phyloP scores from a whole-genome alignment of 2,888 invertebrate genomes.

The Drosophila lutescens region DNA sequence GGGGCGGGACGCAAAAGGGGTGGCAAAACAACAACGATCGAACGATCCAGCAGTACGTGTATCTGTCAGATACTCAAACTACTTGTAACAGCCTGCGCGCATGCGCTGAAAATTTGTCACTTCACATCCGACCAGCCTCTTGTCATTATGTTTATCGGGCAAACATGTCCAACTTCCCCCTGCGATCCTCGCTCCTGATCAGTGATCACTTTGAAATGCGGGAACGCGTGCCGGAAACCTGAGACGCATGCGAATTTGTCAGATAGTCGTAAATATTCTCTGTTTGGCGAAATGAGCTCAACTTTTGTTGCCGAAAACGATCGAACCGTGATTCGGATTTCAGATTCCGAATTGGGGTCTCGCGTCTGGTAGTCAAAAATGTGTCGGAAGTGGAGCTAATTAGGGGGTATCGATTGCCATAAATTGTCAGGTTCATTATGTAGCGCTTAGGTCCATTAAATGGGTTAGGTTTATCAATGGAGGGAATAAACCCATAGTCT shows the following conservation, averaged over 20 bases:
- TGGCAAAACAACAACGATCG: slow-evolving; percentile 3
- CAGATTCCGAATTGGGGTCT: slow-evolving; percentile 1
- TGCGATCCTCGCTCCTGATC: background rate
- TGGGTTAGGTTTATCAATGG: no score
- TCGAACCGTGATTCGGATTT: slow-evolving; percentile 20
- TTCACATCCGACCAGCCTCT: slow-evolving; percentile 15
- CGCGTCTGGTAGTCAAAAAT: slow-evolving; percentile 5
- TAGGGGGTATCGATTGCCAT: slow-evolving; percentile 32
- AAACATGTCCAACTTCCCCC: slow-evolving; percentile 16
- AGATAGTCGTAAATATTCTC: slow-evolving; percentile 40
- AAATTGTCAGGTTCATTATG: background rate
- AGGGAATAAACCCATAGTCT: no score
- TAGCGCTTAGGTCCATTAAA: background rate
- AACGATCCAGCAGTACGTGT: background rate
- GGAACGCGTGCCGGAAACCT: slow-evolving; percentile 69
- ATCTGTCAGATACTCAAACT: slow-evolving; percentile 31
- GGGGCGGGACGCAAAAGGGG: slow-evolving; percentile 16
- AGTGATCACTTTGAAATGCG: slow-evolving; percentile 57
- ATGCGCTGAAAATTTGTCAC: slow-evolving; percentile 37
- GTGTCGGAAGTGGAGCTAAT: slow-evolving; percentile 44
- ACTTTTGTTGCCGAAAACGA: slow-evolving; percentile 22
- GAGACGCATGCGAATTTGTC: slow-evolving; percentile 57
- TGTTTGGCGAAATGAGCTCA: slow-evolving; percentile 15
- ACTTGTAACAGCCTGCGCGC: slow-evolving; percentile 16
- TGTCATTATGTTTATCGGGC: slow-evolving; percentile 34